A percentile compares a stretch with the other conserved stretches of the same genome.
Conservation (phyloP, 2,888 invertebrate species). For the Coronaproctus castanopsis region DNA sequence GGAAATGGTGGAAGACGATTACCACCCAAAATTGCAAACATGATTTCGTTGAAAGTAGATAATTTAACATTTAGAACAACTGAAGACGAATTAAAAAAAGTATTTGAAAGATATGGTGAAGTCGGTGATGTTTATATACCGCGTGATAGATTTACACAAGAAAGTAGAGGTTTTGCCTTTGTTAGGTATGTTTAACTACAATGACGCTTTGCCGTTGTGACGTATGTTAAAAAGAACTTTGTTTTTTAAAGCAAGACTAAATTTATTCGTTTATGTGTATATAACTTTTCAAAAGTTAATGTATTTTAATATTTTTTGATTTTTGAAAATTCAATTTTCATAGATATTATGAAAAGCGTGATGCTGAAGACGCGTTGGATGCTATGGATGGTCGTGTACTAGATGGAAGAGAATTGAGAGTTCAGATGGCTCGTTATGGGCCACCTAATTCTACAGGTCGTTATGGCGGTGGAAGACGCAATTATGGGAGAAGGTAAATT, state of each 20-base stretch:
- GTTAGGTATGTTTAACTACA: conserved; percentile 61
- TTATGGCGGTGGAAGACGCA: conserved; percentile 46
- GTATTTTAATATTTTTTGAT: too few relatives aligned
- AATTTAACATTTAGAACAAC: conserved; percentile 95
- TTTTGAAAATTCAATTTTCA: too few relatives aligned
- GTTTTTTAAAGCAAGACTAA: too few relatives aligned
- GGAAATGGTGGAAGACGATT: conserved; percentile 31
- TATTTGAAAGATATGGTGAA: conserved; percentile 91
- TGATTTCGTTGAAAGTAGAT: conserved; percentile 93
- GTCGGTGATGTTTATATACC: conserved; percentile 99
- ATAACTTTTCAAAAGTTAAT: too few relatives aligned
- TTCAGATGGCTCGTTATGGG: conserved; percentile 94
- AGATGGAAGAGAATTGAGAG: conserved; percentile 90
- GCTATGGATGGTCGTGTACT: conserved; percentile 91
- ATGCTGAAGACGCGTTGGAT: conserved; percentile 94
- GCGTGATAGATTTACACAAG: conserved; percentile 83
- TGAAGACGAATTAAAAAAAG: conserved; percentile 82
- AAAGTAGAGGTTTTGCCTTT: conserved; percentile 95
- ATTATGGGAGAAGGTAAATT: conserved; percentile 32
- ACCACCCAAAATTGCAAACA: conserved; percentile 83
- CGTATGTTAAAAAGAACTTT: too few relatives aligned
- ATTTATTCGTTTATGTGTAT: too few relatives aligned
- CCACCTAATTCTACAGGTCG: conserved; percentile 66
- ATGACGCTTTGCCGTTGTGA: too few relatives aligned
- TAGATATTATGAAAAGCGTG: conserved; percentile 84